Evolutionary conservation across 2,113 vertebrate species (phyloP), one percentile per base, ranked within the genome.

Genomic region (Aptenodytes forsteri): DNA sequence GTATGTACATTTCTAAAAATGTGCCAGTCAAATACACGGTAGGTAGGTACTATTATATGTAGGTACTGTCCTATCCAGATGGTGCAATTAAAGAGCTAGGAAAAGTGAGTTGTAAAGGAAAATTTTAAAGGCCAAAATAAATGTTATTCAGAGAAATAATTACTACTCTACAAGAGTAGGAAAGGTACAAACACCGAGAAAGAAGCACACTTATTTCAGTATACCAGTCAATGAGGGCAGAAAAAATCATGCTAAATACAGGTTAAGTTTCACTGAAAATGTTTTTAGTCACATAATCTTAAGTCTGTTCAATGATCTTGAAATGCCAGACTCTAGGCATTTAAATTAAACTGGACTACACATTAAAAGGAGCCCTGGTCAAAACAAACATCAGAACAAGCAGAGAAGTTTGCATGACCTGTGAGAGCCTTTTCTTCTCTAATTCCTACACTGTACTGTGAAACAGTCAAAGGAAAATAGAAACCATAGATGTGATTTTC

Each of bases 361-460:
- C 30, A 44, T 64, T 79, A 64, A 92, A 92, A 90, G 52, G 15
- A 77, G 18, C 32, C 50, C 44, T 64, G 50, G 90, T 67, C 26
- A 71, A 93, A 86, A 81, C 62, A 88, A 90, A 67, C 23, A 84
- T 36, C 92, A 75, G 76, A 92, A 92, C 26, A 87, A 91, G 44
- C 9, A 75, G 26, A 81, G 25, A 79, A 77, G 55, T 81, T 89
- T 84, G 42, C 55, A 87, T 46, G 64, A 78, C 55, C 38, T 62
- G 14, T 19, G 54, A 75, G 16, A 90, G n/a, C 40, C 65, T 92
- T 67, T 90, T 75, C 71, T 88, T 80, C 50, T 66, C 67, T 32
- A n/a, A 64, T 59, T 90, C 67, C 54, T 47, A n/a, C 30, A 32
- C 40, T 62, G 40, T 25, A 32, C 34, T 61, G 38, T 26, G 55